Evolutionary conservation across 1,140 invertebrate species (phyloP).

Genomic region (Chironomus striatipennis): DNA sequence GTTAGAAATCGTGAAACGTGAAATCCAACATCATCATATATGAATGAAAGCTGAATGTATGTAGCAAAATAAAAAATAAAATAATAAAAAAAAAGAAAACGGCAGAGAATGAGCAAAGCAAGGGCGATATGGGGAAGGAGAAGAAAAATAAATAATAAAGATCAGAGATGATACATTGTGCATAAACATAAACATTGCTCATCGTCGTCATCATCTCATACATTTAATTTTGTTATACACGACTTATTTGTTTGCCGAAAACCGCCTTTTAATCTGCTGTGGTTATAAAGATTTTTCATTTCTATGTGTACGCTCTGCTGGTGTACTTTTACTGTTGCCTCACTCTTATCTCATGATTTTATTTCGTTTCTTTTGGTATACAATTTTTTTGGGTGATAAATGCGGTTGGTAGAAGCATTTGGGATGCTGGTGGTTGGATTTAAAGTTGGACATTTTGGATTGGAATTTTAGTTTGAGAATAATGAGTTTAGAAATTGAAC

Average conservation of each 20-base stretch:
- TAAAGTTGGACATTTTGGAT: too few species aligned
- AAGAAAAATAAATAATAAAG: conserved; percentile 2
- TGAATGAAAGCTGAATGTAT: neutral
- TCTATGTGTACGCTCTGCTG: neutral
- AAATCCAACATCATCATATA: neutral
- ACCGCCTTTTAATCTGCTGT: neutral
- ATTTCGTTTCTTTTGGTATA: too few species aligned
- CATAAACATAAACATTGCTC: conserved; percentile 13
- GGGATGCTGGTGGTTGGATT: too few species aligned
- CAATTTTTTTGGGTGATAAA: too few species aligned
- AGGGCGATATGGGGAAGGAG: too few species aligned
- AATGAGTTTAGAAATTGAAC: too few species aligned
- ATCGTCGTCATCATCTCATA: neutral
- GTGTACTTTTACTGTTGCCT: too few species aligned
- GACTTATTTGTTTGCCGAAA: neutral
- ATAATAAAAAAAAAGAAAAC: neutral
- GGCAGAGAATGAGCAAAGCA: neutral
- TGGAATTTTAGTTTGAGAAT: too few species aligned
- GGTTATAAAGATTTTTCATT: neutral
- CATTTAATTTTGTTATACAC: conserved; percentile 9
- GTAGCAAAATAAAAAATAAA: neutral
- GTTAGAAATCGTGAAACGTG: neutral
- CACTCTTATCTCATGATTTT: too few species aligned
- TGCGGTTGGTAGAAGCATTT: too few species aligned
- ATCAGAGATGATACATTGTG: conserved; percentile 12